Conservation (phyloP, 2,113 vertebrate species). For the Nothocercus nigrocapillus region DNA sequence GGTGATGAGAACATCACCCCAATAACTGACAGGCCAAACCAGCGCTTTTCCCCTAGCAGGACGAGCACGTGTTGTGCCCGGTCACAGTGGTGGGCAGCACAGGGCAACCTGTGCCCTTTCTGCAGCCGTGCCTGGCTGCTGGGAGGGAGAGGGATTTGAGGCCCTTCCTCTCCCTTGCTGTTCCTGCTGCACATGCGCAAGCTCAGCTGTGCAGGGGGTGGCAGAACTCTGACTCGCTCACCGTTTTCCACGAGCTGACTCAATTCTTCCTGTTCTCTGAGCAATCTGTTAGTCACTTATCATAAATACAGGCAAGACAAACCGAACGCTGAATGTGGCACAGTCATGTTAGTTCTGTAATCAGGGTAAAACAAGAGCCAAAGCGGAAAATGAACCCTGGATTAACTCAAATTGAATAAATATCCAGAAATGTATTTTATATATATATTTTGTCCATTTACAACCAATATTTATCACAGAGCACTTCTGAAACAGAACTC, state of each 20-base stretch:
- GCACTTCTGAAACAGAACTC: too few relatives aligned
- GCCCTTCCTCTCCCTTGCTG: not conserved
- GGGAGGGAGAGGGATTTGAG: not conserved
- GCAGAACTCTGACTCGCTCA: not conserved
- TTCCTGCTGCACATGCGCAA: not conserved
- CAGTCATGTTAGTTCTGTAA: not conserved
- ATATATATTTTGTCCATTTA: too few relatives aligned
- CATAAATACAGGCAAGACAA: not conserved
- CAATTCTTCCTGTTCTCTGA: not conserved
- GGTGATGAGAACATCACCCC: not conserved
- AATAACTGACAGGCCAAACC: not conserved
- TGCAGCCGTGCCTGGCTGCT: not conserved
- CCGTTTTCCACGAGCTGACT: not conserved
- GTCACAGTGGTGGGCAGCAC: too few relatives aligned
- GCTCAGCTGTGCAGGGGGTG: not conserved
- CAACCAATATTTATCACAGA: too few relatives aligned
- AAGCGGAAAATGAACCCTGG: not conserved
- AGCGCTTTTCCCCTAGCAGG: too few relatives aligned
- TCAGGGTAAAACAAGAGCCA: not conserved
- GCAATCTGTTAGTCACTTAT: not conserved
- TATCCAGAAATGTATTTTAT: too few relatives aligned
- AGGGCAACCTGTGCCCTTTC: not conserved
- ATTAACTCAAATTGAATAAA: not conserved
- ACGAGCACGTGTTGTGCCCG: accelerated
- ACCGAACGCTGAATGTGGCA: too few relatives aligned